Percentiles rank a stretch among this genome's conserved stretches.
Conservation (phyloP, 2,888 invertebrate genomes). For the Rhagonycha lutea region DNA sequence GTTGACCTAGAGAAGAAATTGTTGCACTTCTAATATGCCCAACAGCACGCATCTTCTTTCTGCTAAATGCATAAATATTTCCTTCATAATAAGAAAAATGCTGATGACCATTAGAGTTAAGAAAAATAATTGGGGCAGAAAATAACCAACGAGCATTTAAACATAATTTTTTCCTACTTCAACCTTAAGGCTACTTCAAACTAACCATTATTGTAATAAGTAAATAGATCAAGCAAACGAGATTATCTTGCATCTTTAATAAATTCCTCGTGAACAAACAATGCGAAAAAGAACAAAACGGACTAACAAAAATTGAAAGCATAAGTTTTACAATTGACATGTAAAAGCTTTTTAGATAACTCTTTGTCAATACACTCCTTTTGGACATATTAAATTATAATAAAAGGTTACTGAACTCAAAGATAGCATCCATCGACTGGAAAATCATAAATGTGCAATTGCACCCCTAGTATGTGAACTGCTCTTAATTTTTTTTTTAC, state of each 20-base stretch:
- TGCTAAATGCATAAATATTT: slow-evolving; percentile 23
- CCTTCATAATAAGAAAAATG: background rate
- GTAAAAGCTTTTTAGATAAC: background rate
- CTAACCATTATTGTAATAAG: background rate
- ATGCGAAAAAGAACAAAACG: background rate
- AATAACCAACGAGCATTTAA: background rate
- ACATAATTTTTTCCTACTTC: background rate
- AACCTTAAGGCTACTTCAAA: background rate
- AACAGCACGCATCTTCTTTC: slow-evolving; percentile 16
- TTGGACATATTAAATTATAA: background rate
- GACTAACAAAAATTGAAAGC: background rate
- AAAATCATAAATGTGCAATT: too few relatives aligned
- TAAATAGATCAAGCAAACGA: background rate
- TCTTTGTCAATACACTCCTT: background rate
- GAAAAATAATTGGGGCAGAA: slow-evolving; percentile 15
- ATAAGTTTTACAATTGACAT: background rate
- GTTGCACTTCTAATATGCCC: slow-evolving; percentile 8
- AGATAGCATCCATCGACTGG: background rate
- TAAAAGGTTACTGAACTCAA: background rate
- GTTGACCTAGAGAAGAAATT: slow-evolving; percentile 29
- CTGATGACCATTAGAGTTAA: background rate
- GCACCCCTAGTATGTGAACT: too few relatives aligned
- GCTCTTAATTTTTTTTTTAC: too few relatives aligned
- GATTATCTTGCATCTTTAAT: background rate
- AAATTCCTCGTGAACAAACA: background rate